Percentiles rank a stretch among this genome's conserved stretches.
These are phyloP conservation scores for Opisthograptis luteolata DNA, from an alignment of 2,888 invertebrate species.

Conservation along the genomic window DNA sequence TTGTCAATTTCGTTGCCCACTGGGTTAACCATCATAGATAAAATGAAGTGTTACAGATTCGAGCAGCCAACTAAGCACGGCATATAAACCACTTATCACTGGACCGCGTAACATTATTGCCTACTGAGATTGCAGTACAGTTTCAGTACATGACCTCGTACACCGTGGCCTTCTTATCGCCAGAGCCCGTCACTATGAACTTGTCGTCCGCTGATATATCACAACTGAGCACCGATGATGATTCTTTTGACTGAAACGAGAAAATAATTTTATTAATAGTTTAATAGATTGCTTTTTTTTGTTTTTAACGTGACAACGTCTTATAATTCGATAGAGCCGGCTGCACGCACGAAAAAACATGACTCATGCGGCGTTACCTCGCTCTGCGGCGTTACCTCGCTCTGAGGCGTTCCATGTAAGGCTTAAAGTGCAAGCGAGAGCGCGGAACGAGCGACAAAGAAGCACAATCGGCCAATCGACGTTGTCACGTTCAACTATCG, in stretches of 20 bases:
- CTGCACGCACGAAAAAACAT: too few species aligned
- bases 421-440: too few species aligned
- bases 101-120: conserved; percentile 52
- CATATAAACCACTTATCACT: conserved; percentile 45
- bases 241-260: conserved; percentile 93
- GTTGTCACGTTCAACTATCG: too few species aligned
- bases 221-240: conserved; percentile 98
- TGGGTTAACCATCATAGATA: not conserved
- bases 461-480: too few species aligned
- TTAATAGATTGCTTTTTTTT: not conserved
- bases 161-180: conserved; percentile 98
- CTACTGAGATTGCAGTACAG: conserved; percentile 48
- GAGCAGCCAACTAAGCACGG: conserved; percentile 44
- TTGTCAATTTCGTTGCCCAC: too few species aligned
- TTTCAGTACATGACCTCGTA: conserved; percentile 96
- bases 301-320: not conserved
- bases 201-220: conserved; percentile 99
- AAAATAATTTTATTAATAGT: conserved; percentile 25
- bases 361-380: too few species aligned
- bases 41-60: conserved; percentile 19
- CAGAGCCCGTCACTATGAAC: conserved; percentile 98
- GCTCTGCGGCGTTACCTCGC: too few species aligned
- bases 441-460: too few species aligned
- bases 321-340: too few species aligned
- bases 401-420: too few species aligned